Evolutionary conservation across 2,797 vertebrate genomes (phyloP).

Genomic region (Trichosurus vulpecula): DNA sequence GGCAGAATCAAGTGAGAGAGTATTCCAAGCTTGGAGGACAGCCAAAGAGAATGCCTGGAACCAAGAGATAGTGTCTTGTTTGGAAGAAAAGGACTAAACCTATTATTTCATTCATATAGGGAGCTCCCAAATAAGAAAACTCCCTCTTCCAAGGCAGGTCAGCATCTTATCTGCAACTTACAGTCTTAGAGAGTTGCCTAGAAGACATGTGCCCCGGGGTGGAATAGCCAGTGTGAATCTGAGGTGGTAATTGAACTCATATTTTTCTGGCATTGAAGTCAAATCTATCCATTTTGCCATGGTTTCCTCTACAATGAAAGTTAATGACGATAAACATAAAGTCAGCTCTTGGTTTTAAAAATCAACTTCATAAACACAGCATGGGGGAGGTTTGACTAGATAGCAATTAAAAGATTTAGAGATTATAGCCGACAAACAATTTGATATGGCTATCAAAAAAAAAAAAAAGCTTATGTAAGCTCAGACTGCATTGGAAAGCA

Average conservation of each 20-base stretch:
- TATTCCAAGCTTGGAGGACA: not conserved
- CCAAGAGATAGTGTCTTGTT: not conserved
- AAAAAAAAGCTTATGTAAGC: not conserved
- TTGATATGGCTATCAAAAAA: not conserved
- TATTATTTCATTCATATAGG: not conserved
- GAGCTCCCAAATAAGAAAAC: not conserved
- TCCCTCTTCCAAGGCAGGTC: not conserved
- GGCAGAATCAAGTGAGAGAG: not conserved
- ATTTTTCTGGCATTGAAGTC: not conserved
- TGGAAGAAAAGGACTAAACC: not conserved
- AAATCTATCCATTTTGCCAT: not conserved
- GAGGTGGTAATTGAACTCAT: not conserved
- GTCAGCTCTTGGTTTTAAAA: not conserved
- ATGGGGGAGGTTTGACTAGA: not conserved
- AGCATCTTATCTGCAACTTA: not conserved
- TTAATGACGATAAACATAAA: not conserved
- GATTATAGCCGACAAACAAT: not conserved
- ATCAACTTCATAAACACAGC: not conserved
- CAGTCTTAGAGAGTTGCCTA: not conserved
- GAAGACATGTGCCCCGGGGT: not conserved
- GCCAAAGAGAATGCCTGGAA: not conserved
- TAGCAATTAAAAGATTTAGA: not conserved
- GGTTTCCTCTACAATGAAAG: not conserved
- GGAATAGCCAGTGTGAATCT: not conserved
- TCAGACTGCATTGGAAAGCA: not conserved